These are phyloP conservation scores for Bombus waltoni DNA, from an alignment of 1,140 invertebrate species.

Conservation along the genomic window DNA sequence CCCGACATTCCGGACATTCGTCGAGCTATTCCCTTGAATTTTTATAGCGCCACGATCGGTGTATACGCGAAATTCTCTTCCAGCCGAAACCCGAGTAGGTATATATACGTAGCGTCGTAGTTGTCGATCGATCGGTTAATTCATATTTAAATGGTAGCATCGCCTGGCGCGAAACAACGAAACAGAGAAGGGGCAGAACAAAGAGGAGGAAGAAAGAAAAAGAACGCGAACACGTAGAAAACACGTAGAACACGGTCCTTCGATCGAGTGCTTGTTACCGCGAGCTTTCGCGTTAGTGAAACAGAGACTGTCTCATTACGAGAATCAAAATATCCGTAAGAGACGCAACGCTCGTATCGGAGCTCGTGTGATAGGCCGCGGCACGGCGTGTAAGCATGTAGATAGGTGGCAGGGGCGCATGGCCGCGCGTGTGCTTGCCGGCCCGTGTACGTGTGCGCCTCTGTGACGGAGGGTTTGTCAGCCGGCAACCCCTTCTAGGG, in stretches of 20 bases:
- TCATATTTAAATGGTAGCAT: slow-evolving; percentile 44
- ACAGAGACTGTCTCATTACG: slow-evolving; percentile 29
- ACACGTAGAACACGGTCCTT: not conserved
- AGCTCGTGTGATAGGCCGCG: not conserved
- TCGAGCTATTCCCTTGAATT: not conserved
- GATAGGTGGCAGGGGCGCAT: not conserved
- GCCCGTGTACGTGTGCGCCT: not conserved
- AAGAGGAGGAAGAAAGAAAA: too few relatives aligned
- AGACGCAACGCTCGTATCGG: not conserved
- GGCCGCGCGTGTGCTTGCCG: not conserved
- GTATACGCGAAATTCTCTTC: slow-evolving; percentile 26
- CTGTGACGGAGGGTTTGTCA: slow-evolving; percentile 59
- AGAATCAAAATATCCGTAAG: slow-evolving; percentile 45
- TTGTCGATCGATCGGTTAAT: slow-evolving; percentile 36
- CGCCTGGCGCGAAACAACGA: slow-evolving; percentile 13
- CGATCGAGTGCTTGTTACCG: not conserved
- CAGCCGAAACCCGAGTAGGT: not conserved
- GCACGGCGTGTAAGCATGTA: not conserved
- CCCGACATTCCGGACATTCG: not conserved
- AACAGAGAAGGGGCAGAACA: not conserved
- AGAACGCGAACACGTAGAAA: too few relatives aligned
- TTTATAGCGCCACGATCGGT: slow-evolving; percentile 24
- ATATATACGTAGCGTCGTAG: not conserved
- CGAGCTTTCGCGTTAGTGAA: slow-evolving; percentile 30
- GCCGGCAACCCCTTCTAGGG: slow-evolving; percentile 63